phyloP scores from a whole-genome alignment of 2,113 vertebrate genomes.

The Bettongia penicillata region DNA sequence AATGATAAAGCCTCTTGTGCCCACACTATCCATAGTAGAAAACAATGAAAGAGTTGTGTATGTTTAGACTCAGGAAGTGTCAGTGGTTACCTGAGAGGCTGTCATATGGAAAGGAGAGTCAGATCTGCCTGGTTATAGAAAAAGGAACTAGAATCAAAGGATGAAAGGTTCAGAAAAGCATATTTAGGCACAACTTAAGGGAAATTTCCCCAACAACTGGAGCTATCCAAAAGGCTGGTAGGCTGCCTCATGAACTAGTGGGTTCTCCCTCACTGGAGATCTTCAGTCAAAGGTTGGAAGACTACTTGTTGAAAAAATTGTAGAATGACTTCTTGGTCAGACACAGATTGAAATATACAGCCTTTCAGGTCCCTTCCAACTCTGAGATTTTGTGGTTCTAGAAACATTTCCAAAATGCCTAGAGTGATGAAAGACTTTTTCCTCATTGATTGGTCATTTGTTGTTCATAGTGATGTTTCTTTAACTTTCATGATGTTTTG shows the following conservation, averaged over 20 bases:
- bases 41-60: background rate
- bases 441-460: background rate
- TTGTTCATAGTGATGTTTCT: background rate
- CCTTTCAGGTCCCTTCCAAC: background rate
- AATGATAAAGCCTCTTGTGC: background rate
- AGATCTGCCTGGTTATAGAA: background rate
- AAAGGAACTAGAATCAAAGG: background rate
- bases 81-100: background rate
- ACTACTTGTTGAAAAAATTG: background rate
- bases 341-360: background rate
- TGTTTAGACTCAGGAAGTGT: background rate
- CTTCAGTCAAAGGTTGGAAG: background rate
- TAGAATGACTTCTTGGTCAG: background rate
- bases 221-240: background rate
- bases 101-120: background rate
- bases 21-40: background rate
- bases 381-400: background rate
- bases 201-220: background rate
- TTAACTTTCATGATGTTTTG: background rate
- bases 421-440: background rate
- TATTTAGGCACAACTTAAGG: background rate
- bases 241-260: background rate
- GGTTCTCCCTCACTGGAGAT: background rate
- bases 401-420: background rate
- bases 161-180: background rate